Evolutionary conservation across 1,140 invertebrate genomes (phyloP), one percentile per base, ranked within the genome.

Genomic region (Portunus trituberculatus): DNA sequence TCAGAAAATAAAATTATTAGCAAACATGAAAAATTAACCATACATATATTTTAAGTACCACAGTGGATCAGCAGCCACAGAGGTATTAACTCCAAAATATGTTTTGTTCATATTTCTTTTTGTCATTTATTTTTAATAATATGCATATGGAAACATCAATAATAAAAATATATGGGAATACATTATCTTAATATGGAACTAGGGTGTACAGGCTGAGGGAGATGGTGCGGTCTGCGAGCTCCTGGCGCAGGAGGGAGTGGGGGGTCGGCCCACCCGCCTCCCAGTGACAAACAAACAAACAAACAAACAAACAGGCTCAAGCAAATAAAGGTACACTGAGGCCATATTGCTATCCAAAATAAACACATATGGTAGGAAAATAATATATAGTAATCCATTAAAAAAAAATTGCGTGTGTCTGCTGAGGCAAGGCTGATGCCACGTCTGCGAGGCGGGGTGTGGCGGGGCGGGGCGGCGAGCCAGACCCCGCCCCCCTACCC

Each of bases 161-260:
- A 97, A 97, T 97, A 96, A 97, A 97, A 97, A 97, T 97, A 97
- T 97, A 97, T 97, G 96, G 96, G 96, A 96, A 96, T 96, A 96
- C 96, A 97, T 96, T 97, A 96, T 96, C 96, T 95, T 95, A 95
- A 95, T 95, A 97, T 97, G 96, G 96, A 97, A 97, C 96, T 97
- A 96, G 96, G 96, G 96, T 96, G 93, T 95, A 96, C 95, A 96
- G 96, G 95, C 94, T 96, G 96, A 95, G 96, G 96, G 94, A 96
- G 92, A 95, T 96, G 96, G 94, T 90, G 89, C 59, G 88, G 59
- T 94, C 76, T 94, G 87, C 90, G 90, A 87, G 94, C 83, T 95
- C 89, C 91, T 91, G 39, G 90, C 90, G 94, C 76, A 29, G 82
- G 39, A 12, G 89, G 52, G 52, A 10, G 52, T 39, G 39, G 93